phyloP scores from a whole-genome alignment of 2,888 invertebrate species.

The Caenorhabditis sp. region DNA sequence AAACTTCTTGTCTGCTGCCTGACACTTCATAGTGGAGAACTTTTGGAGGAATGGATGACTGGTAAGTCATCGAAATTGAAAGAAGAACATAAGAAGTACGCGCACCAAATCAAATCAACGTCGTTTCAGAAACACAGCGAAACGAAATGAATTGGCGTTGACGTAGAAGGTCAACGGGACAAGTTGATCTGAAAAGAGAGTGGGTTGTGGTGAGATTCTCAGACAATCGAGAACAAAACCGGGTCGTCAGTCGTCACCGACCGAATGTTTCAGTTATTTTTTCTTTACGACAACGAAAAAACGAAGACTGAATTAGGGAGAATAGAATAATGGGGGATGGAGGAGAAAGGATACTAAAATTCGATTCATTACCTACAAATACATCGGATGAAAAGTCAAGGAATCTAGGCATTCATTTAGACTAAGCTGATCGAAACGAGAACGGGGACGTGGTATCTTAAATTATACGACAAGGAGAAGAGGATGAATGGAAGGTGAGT shows the following conservation, averaged over 20 bases:
- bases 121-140: slow-evolving; percentile 3
- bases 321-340: slow-evolving; percentile 1
- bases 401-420: slow-evolving; percentile 20
- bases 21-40: slow-evolving; percentile 17
- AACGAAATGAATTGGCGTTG: slow-evolving; percentile 3
- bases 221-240: slow-evolving; percentile 11
- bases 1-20: background rate
- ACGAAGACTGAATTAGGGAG: too few species aligned
- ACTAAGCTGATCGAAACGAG: slow-evolving; percentile 11
- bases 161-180: slow-evolving; percentile 25
- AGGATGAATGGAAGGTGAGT: slow-evolving; percentile 12
- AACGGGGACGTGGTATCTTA: background rate
- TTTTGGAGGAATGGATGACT: background rate
- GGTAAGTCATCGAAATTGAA: background rate
- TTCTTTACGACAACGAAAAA: background rate
- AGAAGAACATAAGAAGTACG: slow-evolving; percentile 6
- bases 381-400: slow-evolving; percentile 8
- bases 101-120: slow-evolving; percentile 14
- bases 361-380: slow-evolving; percentile 51
- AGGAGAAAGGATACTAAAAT: slow-evolving; percentile 12
- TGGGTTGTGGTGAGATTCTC: background rate
- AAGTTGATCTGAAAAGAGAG: slow-evolving; percentile 24
- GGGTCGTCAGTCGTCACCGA: slow-evolving; percentile 22
- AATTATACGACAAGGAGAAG: slow-evolving; percentile 7
- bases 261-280: slow-evolving; percentile 22